Evolutionary conservation across 2,113 vertebrate species (phyloP), one percentile per base, ranked within the genome.

Genomic region (Pycnonotus jocosus): DNA sequence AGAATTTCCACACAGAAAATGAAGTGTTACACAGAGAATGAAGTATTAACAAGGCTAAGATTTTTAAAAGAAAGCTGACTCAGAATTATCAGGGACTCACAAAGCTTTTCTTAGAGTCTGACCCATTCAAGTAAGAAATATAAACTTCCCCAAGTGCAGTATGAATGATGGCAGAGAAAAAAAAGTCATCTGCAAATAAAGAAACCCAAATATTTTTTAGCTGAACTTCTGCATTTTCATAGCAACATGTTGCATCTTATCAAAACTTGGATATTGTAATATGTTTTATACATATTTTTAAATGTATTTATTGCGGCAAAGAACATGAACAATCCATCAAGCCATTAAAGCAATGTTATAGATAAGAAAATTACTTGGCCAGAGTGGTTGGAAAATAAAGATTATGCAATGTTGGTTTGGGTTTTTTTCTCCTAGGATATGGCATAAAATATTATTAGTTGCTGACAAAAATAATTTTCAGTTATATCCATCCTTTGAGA

Each of bases 291-390:
- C 7, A 15, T 47, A 7, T 69, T 88, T 92, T 53, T 31, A 88
- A 77, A 60, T 37, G 0, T 19, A 78, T 81, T 86, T 81, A 51
- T 37, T 74, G 48, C 65, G 20, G 20, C 15, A 94, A 88, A 78
- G 53, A 92, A 73, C 5, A 48, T 31, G n/a, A 84, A 71, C 83
- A 92, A 79, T 86, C 30, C 64, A 56, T 81, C 66, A 73, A 71
- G 8, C 11, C 42, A 64, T 22, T 37, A 62, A 86, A 89, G 31
- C 37, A 76, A 51, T 3, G 4, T 20, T 84, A 68, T 31, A 92
- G 33, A 48, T 57, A 70, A 73, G 70, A 73, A 77, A 80, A 66
- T 28, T 30, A 42, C 28, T 86, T 45, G 44, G 23, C 10, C 17
- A 19, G 5, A 7, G 45, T 64, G n/a, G 2, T 23, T 96, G 47